Evolutionary conservation across 2,797 vertebrate genomes (phyloP).

Genomic region (Channallabes apus): DNA sequence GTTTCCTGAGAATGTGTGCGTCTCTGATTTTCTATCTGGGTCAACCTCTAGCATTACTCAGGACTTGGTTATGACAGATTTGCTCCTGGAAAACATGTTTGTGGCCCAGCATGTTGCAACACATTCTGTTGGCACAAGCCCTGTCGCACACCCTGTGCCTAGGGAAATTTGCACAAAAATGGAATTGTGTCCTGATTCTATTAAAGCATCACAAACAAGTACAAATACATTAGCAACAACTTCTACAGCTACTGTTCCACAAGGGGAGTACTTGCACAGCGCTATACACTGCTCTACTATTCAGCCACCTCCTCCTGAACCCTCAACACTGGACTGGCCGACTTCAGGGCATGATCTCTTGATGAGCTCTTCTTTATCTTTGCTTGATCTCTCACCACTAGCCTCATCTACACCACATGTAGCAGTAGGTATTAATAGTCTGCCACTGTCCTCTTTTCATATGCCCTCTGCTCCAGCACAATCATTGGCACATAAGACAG

Average conservation of each 20-base stretch:
- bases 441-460: slow-evolving; percentile 62
- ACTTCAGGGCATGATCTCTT: slow-evolving; percentile 17
- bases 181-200: not conserved
- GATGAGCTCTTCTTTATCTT: slow-evolving; percentile 24
- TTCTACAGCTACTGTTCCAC: not conserved
- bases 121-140: slow-evolving; percentile 2
- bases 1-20: not conserved
- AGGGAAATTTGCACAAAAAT: slow-evolving; percentile 6
- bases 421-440: slow-evolving; percentile 66
- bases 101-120: slow-evolving; percentile 17
- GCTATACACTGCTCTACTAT: slow-evolving; percentile 7
- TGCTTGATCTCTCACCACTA: slow-evolving; percentile 60
- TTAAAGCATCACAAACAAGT: slow-evolving; percentile 23
- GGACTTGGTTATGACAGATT: slow-evolving; percentile 44
- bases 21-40: slow-evolving; percentile 26
- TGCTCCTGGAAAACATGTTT: slow-evolving; percentile 38
- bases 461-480: slow-evolving; percentile 59
- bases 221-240: not conserved
- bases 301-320: slow-evolving; percentile 8
- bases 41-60: slow-evolving; percentile 50
- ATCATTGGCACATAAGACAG: slow-evolving; percentile 58
- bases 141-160: not conserved
- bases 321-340: not conserved
- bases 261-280: slow-evolving; percentile 10
- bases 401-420: slow-evolving; percentile 77